A percentile compares a stretch with the other conserved stretches of the same genome.
phyloP scores from a whole-genome alignment of 2,797 vertebrate genomes.

The Sebastolobus alascanus region DNA sequence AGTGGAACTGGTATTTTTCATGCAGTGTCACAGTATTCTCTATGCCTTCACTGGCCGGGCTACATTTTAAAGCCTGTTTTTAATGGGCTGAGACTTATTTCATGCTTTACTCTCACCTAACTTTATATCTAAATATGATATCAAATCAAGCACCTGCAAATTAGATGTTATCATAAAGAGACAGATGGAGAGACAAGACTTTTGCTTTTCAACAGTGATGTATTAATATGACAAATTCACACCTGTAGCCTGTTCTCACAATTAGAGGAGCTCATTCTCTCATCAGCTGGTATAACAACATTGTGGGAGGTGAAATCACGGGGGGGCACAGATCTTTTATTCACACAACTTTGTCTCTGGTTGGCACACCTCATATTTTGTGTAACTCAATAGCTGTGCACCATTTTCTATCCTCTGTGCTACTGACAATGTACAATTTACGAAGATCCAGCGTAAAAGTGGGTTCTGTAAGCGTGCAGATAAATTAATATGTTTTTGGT shows the following conservation, averaged over 20 bases:
- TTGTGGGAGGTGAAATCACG: slow-evolving; percentile 29
- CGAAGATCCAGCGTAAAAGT: neutral
- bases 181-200: neutral
- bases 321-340: slow-evolving; percentile 10
- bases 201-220: neutral
- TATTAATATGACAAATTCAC: slow-evolving; percentile 19
- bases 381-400: neutral
- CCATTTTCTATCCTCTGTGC: neutral
- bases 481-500: slow-evolving; percentile 5
- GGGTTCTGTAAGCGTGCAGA: neutral
- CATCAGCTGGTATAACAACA: slow-evolving; percentile 22
- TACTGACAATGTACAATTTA: slow-evolving; percentile 4
- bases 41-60: neutral
- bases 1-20: slow-evolving; percentile 6
- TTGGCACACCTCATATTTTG: neutral
- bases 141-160: slow-evolving; percentile 3
- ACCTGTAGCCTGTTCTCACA: slow-evolving; percentile 27
- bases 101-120: neutral
- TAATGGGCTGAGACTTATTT: slow-evolving; percentile 7
- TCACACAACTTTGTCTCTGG: slow-evolving; percentile 13
- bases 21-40: neutral
- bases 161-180: neutral
- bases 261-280: slow-evolving; percentile 17
- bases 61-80: slow-evolving; percentile 4
- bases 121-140: neutral